Evolutionary conservation across 2,797 vertebrate species (phyloP).

Genomic region (Oreochromis grahami): DNA sequence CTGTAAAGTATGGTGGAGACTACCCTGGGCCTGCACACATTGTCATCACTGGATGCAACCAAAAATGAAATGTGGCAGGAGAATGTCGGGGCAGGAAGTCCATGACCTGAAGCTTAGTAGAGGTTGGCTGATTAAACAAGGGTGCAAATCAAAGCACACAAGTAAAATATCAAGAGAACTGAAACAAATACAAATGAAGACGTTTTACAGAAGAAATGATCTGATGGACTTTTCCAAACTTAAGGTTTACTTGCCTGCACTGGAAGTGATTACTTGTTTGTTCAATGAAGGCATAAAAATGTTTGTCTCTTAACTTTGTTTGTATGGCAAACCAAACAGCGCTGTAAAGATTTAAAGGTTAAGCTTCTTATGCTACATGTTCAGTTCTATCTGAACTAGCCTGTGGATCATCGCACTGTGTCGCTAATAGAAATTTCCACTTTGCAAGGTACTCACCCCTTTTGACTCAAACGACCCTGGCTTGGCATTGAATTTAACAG

Average conservation of each 20-base stretch:
- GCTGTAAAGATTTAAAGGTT: neutral
- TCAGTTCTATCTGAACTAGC: neutral
- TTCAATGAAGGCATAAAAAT: neutral
- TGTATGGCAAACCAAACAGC: neutral
- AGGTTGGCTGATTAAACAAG: neutral
- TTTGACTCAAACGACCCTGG: constrained; percentile 92
- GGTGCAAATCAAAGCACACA: neutral
- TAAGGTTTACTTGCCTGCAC: neutral
- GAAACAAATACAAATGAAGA: neutral
- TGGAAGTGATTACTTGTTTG: neutral
- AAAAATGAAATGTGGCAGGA: neutral
- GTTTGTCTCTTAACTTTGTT: neutral
- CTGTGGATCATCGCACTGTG: neutral
- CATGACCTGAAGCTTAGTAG: neutral
- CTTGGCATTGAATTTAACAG: constrained; percentile 95
- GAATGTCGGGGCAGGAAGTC: neutral
- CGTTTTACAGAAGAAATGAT: neutral
- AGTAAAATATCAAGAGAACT: neutral
- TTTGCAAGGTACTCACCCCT: constrained; percentile 82
- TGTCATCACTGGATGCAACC: neutral
- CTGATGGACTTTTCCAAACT: neutral
- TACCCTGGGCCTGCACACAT: fast-evolving
- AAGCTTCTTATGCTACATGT: fast-evolving
- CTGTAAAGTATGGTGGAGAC: neutral
- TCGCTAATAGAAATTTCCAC: neutral